Evolutionary conservation across 1,140 invertebrate species (phyloP).

Genomic region (Ooceraea biroi): DNA sequence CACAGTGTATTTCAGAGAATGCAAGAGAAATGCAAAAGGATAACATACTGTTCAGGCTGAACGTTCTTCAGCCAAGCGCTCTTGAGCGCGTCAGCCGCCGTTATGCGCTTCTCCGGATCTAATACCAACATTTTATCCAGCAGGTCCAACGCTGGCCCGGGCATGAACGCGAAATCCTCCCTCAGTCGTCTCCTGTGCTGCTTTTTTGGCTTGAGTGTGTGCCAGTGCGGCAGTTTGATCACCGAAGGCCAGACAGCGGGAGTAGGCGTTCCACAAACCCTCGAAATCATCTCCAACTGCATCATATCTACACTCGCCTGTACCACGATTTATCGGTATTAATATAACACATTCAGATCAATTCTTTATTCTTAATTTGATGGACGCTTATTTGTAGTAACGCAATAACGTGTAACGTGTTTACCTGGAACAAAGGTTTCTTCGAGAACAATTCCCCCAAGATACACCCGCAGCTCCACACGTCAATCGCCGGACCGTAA

Average conservation of each 20-base stretch:
- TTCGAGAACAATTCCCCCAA: conserved; percentile 98
- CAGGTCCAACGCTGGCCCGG: conserved; percentile 94
- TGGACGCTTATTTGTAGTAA: neutral
- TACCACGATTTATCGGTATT: conserved; percentile 29
- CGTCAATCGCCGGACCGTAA: conserved; percentile 99
- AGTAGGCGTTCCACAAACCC: conserved; percentile 97
- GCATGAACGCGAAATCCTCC: conserved; percentile 98
- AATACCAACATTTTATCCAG: conserved; percentile 98
- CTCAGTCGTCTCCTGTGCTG: conserved; percentile 94
- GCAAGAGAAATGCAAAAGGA: conserved; percentile 45
- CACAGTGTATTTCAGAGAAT: neutral
- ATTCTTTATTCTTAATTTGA: neutral
- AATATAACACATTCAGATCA: conserved; percentile 35
- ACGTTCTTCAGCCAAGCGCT: conserved; percentile 98
- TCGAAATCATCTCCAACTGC: conserved; percentile 97
- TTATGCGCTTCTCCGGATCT: conserved; percentile 97
- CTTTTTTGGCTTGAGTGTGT: conserved; percentile 97
- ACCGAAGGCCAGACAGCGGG: conserved; percentile 99
- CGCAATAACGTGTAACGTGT: neutral
- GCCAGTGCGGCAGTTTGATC: conserved; percentile 96
- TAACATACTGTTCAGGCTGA: conserved; percentile 94
- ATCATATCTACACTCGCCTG: conserved; percentile 96
- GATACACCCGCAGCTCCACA: conserved; percentile 99
- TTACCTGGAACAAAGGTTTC: conserved; percentile 97
- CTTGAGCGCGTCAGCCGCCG: conserved; percentile 97